These are phyloP conservation scores for Eulemur rufifrons DNA, from an alignment of 2,113 vertebrate species.

Conservation along the genomic window DNA sequence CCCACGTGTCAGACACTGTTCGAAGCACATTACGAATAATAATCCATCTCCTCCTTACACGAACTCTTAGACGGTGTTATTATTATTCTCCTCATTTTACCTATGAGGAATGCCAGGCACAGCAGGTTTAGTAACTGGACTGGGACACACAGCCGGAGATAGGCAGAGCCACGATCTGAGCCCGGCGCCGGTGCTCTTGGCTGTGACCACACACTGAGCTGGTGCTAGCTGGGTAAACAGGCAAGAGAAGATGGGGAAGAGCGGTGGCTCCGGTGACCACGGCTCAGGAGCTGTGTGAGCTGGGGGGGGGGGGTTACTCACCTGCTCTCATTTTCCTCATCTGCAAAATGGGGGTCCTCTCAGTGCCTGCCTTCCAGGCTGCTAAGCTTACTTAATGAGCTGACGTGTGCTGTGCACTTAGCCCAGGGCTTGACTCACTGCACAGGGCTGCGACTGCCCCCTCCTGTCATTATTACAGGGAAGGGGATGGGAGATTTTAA, in stretches of 20 bases:
- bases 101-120: background rate
- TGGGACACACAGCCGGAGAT: background rate
- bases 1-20: background rate
- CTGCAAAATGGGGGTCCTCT: background rate
- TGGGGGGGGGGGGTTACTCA: no score
- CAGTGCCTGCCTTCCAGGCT: background rate
- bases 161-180: background rate
- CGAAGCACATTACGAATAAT: background rate
- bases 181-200: fast-evolving
- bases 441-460: fast-evolving
- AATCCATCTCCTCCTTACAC: background rate
- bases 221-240: background rate
- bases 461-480: background rate
- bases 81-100: background rate
- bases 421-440: background rate
- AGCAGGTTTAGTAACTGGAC: background rate
- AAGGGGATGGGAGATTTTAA: background rate
- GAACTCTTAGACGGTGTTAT: no score
- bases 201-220: fast-evolving
- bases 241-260: background rate
- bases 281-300: background rate
- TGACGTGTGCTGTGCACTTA: background rate
- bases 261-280: fast-evolving
- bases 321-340: background rate
- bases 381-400: fast-evolving